Evolutionary conservation across 2,113 vertebrate genomes (phyloP).

Genomic region (Dasyurus viverrinus): DNA sequence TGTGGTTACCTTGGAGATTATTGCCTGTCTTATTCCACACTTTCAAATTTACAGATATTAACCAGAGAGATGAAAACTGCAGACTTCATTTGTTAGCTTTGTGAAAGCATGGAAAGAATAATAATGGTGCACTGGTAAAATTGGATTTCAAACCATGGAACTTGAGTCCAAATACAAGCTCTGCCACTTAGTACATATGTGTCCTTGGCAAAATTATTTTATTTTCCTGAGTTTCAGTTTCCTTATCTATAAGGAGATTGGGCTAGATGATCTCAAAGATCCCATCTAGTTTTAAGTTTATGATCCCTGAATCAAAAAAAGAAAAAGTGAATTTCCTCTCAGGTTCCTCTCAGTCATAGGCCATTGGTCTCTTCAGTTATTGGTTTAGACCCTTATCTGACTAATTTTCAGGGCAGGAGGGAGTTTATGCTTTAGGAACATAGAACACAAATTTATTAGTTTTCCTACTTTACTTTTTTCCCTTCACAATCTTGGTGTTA

Average conservation of each 20-base stretch:
- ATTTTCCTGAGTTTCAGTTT: neutral
- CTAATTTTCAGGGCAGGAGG: neutral
- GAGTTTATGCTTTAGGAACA: neutral
- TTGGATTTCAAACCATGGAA: neutral
- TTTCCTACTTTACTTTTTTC: neutral
- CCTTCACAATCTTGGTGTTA: neutral
- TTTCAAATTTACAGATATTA: conserved; percentile 51
- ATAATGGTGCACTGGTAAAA: neutral
- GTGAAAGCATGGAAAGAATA: conserved; percentile 11
- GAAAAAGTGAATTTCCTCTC: neutral
- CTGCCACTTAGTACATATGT: neutral
- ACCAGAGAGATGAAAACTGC: conserved; percentile 33
- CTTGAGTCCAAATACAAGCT: neutral
- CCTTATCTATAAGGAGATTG: neutral
- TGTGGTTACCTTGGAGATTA: conserved; percentile 19
- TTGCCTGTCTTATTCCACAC: neutral
- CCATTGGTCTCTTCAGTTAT: neutral
- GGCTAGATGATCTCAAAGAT: neutral
- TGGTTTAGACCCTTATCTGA: neutral
- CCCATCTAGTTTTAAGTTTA: neutral
- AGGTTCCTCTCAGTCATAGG: neutral
- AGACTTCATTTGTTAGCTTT: neutral
- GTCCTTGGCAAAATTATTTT: neutral
- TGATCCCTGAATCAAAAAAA: neutral
- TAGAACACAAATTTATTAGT: neutral